A percentile compares a stretch with the other conserved stretches of the same genome.
Conservation (phyloP, 2,888 invertebrate species). For the Melikaiella ostensackeni region DNA sequence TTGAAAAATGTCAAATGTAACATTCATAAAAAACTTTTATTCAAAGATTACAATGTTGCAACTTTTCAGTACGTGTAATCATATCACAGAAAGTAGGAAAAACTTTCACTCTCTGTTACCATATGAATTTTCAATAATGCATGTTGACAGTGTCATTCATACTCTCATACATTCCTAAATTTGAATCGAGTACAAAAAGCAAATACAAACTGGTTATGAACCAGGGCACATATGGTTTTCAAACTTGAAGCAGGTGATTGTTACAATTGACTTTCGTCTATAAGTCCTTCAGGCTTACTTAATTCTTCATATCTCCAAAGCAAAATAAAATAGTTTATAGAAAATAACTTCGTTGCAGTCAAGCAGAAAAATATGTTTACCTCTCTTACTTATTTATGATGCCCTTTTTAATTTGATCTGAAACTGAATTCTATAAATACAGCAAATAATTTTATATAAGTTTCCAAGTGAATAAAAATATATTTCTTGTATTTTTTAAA, state of each 20-base stretch:
- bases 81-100: slow-evolving; percentile 9
- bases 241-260: neutral
- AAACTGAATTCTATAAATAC: neutral
- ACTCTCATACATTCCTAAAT: slow-evolving; percentile 4
- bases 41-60: slow-evolving; percentile 7
- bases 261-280: neutral
- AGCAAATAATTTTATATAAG: neutral
- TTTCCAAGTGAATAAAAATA: neutral
- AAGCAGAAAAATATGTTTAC: slow-evolving; percentile 3
- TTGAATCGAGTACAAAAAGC: slow-evolving; percentile 5
- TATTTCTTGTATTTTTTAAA: neutral
- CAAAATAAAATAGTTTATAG: neutral
- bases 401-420: neutral
- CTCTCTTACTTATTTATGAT: neutral
- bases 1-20: slow-evolving; percentile 13
- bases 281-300: neutral
- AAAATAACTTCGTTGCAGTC: neutral
- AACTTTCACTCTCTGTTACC: neutral
- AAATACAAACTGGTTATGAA: neutral
- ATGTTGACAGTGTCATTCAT: neutral
- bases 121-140: neutral
- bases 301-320: neutral
- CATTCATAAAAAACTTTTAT: slow-evolving; percentile 29
- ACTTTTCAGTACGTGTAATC: neutral
- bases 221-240: slow-evolving; percentile 5